These are phyloP conservation scores for Notamacropus eugenii DNA, from an alignment of 2,797 vertebrate species.

Conservation along the genomic window DNA sequence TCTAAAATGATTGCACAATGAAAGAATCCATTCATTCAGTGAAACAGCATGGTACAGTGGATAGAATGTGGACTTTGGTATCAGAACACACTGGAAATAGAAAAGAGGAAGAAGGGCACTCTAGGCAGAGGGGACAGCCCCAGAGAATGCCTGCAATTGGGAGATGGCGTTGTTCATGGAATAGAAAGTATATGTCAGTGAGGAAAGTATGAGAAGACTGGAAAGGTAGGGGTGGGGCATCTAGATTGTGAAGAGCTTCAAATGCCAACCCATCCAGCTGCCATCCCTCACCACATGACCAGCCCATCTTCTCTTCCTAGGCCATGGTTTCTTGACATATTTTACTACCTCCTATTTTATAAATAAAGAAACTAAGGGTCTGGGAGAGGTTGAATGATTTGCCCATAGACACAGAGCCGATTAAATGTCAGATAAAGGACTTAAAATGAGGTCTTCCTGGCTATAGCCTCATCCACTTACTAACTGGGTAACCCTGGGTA, in stretches of 20 bases:
- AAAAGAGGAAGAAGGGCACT: neutral
- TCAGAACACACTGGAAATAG: neutral
- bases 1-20: neutral
- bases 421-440: neutral
- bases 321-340: neutral
- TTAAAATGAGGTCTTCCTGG: neutral
- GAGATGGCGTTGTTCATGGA: neutral
- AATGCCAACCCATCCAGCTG: neutral
- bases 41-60: neutral
- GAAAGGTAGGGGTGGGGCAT: neutral
- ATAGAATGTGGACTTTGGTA: neutral
- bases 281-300: neutral
- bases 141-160: neutral
- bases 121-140: neutral
- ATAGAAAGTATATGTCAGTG: neutral
- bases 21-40: neutral
- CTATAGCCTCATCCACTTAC: neutral
- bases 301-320: neutral
- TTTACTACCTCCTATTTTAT: neutral
- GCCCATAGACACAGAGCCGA: neutral
- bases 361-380: neutral
- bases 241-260: neutral
- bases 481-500: neutral
- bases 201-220: neutral
- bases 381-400: neutral